Evolutionary conservation across 2,888 invertebrate genomes (phyloP).

Genomic region (Blera fallax): DNA sequence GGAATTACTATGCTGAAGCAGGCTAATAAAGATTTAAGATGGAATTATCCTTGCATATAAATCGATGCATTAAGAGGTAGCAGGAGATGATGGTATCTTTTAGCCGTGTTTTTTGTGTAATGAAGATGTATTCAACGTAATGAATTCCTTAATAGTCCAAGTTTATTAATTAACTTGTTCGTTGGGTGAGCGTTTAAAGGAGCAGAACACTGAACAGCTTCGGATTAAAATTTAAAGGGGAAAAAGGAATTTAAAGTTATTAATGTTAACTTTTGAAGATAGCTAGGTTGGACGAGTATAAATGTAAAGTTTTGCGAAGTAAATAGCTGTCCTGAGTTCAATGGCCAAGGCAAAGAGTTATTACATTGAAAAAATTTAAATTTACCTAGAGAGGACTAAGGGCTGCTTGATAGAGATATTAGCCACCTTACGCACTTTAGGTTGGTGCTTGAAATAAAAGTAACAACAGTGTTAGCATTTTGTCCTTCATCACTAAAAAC

Average conservation of each 20-base stretch:
- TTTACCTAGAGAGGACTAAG: too few species aligned
- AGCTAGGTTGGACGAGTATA: background rate
- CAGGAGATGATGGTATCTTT: conserved; percentile 53
- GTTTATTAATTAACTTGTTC: conserved; percentile 69
- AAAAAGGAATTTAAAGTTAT: conserved; percentile 40
- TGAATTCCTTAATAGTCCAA: conserved; percentile 70
- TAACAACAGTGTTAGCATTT: too few species aligned
- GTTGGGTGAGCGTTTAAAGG: conserved; percentile 27
- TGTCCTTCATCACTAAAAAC: too few species aligned
- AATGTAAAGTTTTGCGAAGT: background rate
- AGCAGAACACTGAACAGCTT: conserved; percentile 16
- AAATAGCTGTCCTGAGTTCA: too few species aligned
- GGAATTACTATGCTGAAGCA: conserved; percentile 51
- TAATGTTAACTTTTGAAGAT: background rate
- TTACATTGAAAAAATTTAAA: too few species aligned
- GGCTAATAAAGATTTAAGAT: conserved; percentile 70
- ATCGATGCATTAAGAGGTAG: conserved; percentile 68
- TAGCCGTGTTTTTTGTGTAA: conserved; percentile 62
- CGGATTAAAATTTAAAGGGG: conserved; percentile 10
- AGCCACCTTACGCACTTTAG: too few species aligned
- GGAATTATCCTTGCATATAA: conserved; percentile 72
- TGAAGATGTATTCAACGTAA: conserved; percentile 70
- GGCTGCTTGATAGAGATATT: too few species aligned
- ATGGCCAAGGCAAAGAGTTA: too few species aligned
- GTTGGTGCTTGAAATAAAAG: too few species aligned